Evolutionary conservation across 2,888 invertebrate species (phyloP).

Genomic region (Amorpha juglandis): DNA sequence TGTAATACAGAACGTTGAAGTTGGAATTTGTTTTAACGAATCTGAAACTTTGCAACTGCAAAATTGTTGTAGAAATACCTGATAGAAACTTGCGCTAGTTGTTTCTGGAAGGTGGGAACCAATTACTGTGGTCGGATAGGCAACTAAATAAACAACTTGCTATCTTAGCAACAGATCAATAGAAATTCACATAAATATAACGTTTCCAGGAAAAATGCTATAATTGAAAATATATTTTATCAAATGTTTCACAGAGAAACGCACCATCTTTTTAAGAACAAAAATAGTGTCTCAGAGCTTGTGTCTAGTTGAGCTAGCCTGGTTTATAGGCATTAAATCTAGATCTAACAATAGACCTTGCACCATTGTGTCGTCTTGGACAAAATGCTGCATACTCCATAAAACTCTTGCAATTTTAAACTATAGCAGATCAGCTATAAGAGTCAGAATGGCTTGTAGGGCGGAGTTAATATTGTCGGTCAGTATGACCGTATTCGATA

Average conservation of each 20-base stretch:
- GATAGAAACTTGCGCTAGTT: background rate
- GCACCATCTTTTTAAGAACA: background rate
- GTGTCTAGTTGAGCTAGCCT: slow-evolving; percentile 6
- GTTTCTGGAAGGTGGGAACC: background rate
- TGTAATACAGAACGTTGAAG: background rate
- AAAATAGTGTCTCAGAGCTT: background rate
- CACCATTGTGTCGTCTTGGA: slow-evolving; percentile 5
- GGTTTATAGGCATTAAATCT: slow-evolving; percentile 21
- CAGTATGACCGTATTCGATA: slow-evolving; percentile 22
- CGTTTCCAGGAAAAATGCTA: too few relatives aligned
- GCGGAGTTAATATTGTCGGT: slow-evolving; percentile 25
- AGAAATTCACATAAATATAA: too few relatives aligned
- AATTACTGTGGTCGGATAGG: background rate
- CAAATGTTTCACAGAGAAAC: too few relatives aligned
- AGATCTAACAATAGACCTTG: slow-evolving; percentile 22
- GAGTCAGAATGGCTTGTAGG: background rate
- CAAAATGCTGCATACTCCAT: slow-evolving; percentile 5
- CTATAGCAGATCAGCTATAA: background rate
- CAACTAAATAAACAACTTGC: slow-evolving; percentile 17
- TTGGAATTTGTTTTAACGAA: background rate
- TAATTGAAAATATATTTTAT: too few relatives aligned
- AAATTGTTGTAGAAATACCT: background rate
- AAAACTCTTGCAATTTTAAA: background rate
- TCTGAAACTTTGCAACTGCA: slow-evolving; percentile 1
- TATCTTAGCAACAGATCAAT: too few relatives aligned